These are phyloP conservation scores for Protonemura montana DNA, from an alignment of 2,888 invertebrate genomes.

Conservation along the genomic window DNA sequence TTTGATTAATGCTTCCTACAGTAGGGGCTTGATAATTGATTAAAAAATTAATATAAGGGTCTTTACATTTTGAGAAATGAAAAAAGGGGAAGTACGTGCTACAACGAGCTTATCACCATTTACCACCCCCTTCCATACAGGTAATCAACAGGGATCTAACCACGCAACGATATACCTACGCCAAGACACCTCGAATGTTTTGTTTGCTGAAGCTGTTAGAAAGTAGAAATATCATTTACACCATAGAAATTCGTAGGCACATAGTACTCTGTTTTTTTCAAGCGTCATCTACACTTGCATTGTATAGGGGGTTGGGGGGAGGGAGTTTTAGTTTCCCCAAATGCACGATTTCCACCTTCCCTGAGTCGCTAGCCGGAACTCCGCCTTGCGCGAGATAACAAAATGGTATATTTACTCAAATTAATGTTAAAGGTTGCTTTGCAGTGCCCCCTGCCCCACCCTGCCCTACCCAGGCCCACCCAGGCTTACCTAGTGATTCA, in stretches of 20 bases:
- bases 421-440: constrained; percentile 24
- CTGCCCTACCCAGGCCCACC: not conserved
- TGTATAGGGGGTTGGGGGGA: not conserved
- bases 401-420: constrained; percentile 28
- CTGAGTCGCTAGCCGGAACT: constrained; percentile 30
- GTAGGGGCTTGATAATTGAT: not conserved
- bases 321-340: not conserved
- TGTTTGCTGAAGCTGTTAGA: no score
- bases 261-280: not conserved
- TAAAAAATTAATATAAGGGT: not conserved
- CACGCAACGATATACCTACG: no score
- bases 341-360: constrained; percentile 27
- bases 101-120: not conserved
- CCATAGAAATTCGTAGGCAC: constrained; percentile 25
- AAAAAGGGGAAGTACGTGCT: not conserved
- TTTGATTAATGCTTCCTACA: not conserved
- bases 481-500: not conserved
- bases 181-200: no score
- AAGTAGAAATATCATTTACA: not conserved
- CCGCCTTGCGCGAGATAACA: not conserved
- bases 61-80: not conserved
- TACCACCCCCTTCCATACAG: not conserved
- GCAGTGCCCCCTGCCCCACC: not conserved
- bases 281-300: not conserved
- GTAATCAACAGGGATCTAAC: not conserved